Base-by-base conservation (phyloP, 2,888 invertebrate genomes). In the Agrochola lychnidis region DNA sequence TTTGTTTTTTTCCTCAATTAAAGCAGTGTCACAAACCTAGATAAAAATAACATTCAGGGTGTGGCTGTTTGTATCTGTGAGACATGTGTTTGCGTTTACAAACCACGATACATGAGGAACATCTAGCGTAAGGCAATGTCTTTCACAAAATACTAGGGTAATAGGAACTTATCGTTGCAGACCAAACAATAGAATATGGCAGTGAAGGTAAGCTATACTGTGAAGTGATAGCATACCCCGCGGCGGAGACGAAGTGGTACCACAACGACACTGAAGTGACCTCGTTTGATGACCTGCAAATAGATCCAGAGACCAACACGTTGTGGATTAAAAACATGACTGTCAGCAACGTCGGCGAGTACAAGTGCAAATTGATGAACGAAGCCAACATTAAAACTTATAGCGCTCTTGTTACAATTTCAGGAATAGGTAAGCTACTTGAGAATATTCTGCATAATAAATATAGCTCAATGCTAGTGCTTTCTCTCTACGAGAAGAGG, bases 201-300 rank as follows among this genome's bases (percentile, higher is more conserved):
- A 81, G 69, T 5, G 91, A 94, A 80, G 93, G 92, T 0, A 91
- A 86, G 81, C 78, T 96, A 0, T 88, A 86, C 62, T 96, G 96
- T 64, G 87, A 94, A 90, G 93, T 94, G 0, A 88, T 90, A 1
- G 93, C 96, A 0, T 96, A 95, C 72, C 96, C 96, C 0, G 92
- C 93, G 80, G 94, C 93, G 0, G 88, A 87, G 53, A 87, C 92
- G 6, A 91, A 89, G 76, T 96, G 96, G 96, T 94, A 90, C 62
- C 91, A 93, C 56, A 95, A 96, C 59, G 90, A 90, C 0, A 92
- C 90, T 7, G 51, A 80, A 5, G 48, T 95, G 36, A 88, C 88
- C 45, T 66, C 80, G 19, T 82, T 73, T 12, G 85, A 89, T 51
- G 88, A 93, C 69, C 67, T 92, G 2, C 84, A 92, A 74, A 62